Percentiles rank a stretch among this genome's conserved stretches.
Conservation (phyloP, 1,140 invertebrate genomes). For the Drosophila nebulosa region DNA sequence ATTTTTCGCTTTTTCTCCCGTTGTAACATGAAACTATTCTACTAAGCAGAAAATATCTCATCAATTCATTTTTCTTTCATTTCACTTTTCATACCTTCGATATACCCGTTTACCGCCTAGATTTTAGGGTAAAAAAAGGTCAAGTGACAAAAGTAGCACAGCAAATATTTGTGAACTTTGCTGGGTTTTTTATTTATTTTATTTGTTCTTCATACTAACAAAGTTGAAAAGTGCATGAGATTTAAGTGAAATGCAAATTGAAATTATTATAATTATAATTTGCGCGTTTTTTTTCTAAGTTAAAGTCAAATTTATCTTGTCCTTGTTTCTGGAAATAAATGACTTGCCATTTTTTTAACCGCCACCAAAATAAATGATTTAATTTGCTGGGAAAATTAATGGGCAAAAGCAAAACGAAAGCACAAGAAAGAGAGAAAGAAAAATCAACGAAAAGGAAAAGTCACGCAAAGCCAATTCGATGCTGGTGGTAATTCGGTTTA, state of each 20-base stretch:
- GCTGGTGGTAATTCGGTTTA: conserved; percentile 56
- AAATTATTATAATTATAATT: conserved; percentile 4
- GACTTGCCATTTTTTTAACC: conserved; percentile 21
- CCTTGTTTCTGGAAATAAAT: conserved; percentile 16
- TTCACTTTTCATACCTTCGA: neutral
- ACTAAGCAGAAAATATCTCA: too few species aligned
- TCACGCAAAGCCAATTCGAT: conserved; percentile 40
- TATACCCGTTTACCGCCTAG: neutral
- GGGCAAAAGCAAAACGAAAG: neutral
- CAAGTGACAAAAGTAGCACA: conserved; percentile 53
- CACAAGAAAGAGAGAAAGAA: neutral
- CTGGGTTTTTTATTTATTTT: conserved; percentile 11
- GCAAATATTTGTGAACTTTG: conserved; percentile 45
- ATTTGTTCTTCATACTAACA: neutral
- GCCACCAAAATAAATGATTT: conserved; percentile 63
- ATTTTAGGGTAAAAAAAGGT: conserved; percentile 40
- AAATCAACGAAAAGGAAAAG: conserved; percentile 23
- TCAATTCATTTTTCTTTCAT: too few species aligned
- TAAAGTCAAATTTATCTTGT: neutral
- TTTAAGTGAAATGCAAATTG: conserved; percentile 16
- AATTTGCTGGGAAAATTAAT: conserved; percentile 60
- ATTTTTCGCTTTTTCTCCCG: too few species aligned
- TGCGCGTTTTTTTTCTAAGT: neutral
- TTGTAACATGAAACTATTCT: too few species aligned
- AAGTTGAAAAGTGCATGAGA: neutral